These are phyloP conservation scores for Nyleta sp. DNA, from an alignment of 2,888 invertebrate species.

Conservation along the genomic window DNA sequence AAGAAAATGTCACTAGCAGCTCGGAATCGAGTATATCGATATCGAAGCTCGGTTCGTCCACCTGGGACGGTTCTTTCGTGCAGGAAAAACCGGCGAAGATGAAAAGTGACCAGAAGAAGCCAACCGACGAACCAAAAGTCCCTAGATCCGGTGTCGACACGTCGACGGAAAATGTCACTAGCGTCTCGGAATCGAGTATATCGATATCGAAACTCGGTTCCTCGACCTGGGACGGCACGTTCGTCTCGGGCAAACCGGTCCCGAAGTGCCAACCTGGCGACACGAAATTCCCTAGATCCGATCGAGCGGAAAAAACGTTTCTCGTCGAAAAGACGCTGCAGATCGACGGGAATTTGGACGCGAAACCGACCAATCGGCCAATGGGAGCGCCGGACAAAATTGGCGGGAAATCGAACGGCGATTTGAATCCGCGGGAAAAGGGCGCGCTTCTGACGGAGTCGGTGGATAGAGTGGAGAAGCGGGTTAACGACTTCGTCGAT, in stretches of 20 bases:
- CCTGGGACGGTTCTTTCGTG: slow-evolving; percentile 76
- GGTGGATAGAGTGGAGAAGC: slow-evolving; percentile 41
- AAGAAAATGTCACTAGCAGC: slow-evolving; percentile 62
- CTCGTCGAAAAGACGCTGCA: slow-evolving; percentile 28
- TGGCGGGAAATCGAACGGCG: slow-evolving; percentile 8
- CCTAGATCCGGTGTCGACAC: neutral
- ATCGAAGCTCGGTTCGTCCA: slow-evolving; percentile 70
- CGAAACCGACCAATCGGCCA: slow-evolving; percentile 5
- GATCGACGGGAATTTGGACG: slow-evolving; percentile 22
- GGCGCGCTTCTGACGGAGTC: slow-evolving; percentile 23
- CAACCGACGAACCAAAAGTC: slow-evolving; percentile 21
- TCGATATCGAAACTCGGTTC: slow-evolving; percentile 62
- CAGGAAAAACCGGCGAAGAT: slow-evolving; percentile 38
- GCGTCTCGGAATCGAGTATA: slow-evolving; percentile 64
- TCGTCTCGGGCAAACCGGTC: slow-evolving; percentile 69
- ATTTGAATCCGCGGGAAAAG: slow-evolving; percentile 28
- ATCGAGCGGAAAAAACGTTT: neutral
- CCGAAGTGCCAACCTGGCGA: slow-evolving; percentile 58
- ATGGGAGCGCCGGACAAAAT: slow-evolving; percentile 16
- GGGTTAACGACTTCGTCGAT: slow-evolving; percentile 75
- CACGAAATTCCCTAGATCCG: slow-evolving; percentile 35
- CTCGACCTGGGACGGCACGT: slow-evolving; percentile 73
- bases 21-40: slow-evolving; percentile 59
- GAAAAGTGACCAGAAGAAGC: slow-evolving; percentile 54
- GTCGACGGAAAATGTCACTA: slow-evolving; percentile 62